Evolutionary conservation across 2,888 invertebrate genomes (phyloP), one percentile per base, ranked within the genome.

Genomic region (Drosophila multiciliata): DNA sequence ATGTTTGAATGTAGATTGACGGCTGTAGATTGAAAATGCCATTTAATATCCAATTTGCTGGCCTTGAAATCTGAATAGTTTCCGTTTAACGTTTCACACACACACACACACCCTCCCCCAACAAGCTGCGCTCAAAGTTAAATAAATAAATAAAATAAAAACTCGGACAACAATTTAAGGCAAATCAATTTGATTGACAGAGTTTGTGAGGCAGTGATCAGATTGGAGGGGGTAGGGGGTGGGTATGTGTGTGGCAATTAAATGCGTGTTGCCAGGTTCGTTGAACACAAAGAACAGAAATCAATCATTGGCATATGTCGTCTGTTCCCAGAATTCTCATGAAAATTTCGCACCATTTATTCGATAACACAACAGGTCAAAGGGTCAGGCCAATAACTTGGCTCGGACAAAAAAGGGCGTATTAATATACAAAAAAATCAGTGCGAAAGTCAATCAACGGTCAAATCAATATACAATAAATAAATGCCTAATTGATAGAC

Each of bases 381-480:
- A 12, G 32, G 79, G 79, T 66, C 69, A 69, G 59, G 32, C 49
- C 60, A 71, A 64, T 71, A 57, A 59, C 49, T 36, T 36, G 48
- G 33, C 45, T 12, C 9, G 40, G 38, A 57, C n/a, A n/a, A n/a
- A 60, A 83, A 68, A 89, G 82, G 73, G 75, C 73, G 67, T 75
- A 57, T 68, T 82, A 87, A 85, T 89, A 87, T 84, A 82, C 67
- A 75, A 72, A 84, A 84, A 84, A 89, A 84, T 82, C 85, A 88
- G 64, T 63, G 76, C 72, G 71, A 53, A 86, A 90, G 85, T 85
- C 85, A 85, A 90, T 83, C 78, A 78, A 70, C 71, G 90, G 83
- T 85, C 90, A 88, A 86, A 85, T 90, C 83, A 85, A 85, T 90
- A 90, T 74, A 85, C 88, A 74, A 90, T 74, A 90, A 86, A 71